Base-by-base conservation (phyloP, 2,888 invertebrate species). In the Cyaniris semiargus region DNA sequence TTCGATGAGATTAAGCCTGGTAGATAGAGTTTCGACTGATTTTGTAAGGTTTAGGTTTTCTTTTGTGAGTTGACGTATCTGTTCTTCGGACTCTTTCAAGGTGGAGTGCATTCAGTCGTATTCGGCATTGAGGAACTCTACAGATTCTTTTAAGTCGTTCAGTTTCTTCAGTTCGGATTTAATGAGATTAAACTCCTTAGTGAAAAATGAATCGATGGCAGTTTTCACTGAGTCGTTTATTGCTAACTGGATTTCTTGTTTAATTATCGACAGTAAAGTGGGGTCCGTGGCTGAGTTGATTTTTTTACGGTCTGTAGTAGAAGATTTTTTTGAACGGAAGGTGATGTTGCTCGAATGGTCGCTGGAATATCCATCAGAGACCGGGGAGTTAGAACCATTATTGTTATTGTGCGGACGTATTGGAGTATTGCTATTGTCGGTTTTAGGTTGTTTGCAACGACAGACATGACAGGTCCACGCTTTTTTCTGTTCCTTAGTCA, bases 351-450 rank as follows among this genome's bases (percentile, higher is more conserved):
- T 23, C 2, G 60, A 60, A 1, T 60, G 60, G 13, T 60, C 60
- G 23, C 8, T 60, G 21, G 8, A 21, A 1, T 60, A 23, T 21
- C 23, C 8, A 1, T 60, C 60, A 13, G 60, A 60, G 60, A 1
- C 21, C 8, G 60, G 60, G 10, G 60, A 60, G 56, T n/a, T 58
- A 7, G n/a, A 8, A n/a, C 5, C 56, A 3, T 58, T 15, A 21
- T 58, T 58, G 56, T 58, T 53, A 53, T 5, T 58, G 6, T 58
- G 56, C 5, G 56, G 53, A 18, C 75, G 74, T 60, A 78, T 60
- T 15, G 74, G 78, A 23, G 78, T 78, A 70, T 75, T 78, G 27
- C 58, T 72, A 8, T 78, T 78, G 38, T 76, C 78, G 7, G 15
- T 48, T 70, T 77, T 77, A 7, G 75, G 75, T 34, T 75, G 66